phyloP scores from a whole-genome alignment of 2,113 vertebrate species.

The Rynchops niger region DNA sequence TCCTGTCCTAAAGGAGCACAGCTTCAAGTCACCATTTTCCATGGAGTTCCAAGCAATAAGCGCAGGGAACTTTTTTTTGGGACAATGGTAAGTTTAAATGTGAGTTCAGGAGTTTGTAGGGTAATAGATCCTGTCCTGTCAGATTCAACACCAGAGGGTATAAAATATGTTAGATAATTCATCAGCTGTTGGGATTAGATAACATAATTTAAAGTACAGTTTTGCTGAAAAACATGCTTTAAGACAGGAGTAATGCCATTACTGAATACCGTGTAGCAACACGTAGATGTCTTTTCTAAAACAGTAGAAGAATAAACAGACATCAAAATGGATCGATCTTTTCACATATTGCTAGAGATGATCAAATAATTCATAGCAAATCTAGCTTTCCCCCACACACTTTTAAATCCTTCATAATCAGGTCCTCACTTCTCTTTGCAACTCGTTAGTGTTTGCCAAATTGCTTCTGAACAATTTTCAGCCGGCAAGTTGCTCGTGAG shows the following conservation, averaged over 20 bases:
- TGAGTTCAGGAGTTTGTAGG: background rate
- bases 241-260: background rate
- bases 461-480: conserved; percentile 14
- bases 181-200: conserved; percentile 43
- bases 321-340: conserved; percentile 10
- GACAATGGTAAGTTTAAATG: background rate
- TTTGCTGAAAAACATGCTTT: background rate
- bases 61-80: background rate
- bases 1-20: background rate
- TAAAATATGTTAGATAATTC: conserved; percentile 28
- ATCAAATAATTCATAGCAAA: conserved; percentile 25
- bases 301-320: conserved; percentile 32
- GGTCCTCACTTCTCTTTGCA: background rate
- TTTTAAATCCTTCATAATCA: conserved; percentile 28
- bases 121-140: conserved; percentile 30
- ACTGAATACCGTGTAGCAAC: conserved; percentile 2
- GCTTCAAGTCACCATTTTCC: background rate
- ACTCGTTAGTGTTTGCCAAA: conserved; percentile 22
- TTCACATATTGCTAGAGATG: background rate
- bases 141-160: conserved; percentile 29
- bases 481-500: background rate
- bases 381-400: background rate
- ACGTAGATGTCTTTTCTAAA: background rate
- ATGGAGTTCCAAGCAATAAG: background rate
- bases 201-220: conserved; percentile 4